Evolutionary conservation across 2,888 invertebrate genomes (phyloP), one percentile per base, ranked within the genome.

Genomic region (Mesorhabditis spiculigera): DNA sequence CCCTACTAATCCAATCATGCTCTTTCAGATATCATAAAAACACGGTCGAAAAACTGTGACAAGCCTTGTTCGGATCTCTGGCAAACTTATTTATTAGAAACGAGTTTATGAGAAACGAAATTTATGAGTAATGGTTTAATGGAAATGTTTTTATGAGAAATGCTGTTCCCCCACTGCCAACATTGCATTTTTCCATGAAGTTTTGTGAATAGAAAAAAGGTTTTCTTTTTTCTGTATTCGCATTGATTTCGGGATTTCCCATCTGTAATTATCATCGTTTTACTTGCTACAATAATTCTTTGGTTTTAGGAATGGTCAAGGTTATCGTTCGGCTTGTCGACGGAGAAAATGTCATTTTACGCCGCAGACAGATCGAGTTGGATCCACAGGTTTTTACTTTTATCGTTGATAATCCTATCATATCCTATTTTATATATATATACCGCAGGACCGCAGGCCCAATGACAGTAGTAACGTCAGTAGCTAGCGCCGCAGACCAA

Each of bases 361-460:
- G 67, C 69, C 66, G 67, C 69, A 43, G 66, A 28, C 3, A 42
- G 42, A 66, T 66, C 66, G 3, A 44, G 67, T 13, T 69, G 69
- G 66, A 67, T 45, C 45, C 66, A 13, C 69, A 69, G 69, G 69
- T 69, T 71, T 69, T 69, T 70, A 71, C 71, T 69, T 70, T 69
- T 43, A 70, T 70, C 43, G 58, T 71, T 71, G 63, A 69, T 63
- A 43, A 62, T n/a, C n/a, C n/a, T n/a, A n/a, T n/a, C n/a, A n/a
- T n/a, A n/a, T n/a, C n/a, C n/a, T n/a, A n/a, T n/a, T n/a, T n/a
- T n/a, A n/a, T n/a, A n/a, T n/a, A n/a, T n/a, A n/a, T n/a, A n/a
- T n/a, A n/a, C n/a, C n/a, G n/a, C n/a, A n/a, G n/a, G n/a, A n/a
- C n/a, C n/a, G n/a, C n/a, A n/a, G n/a, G n/a, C n/a, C n/a, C n/a